Conservation (phyloP, 2,113 vertebrate species). For the Dermatemys mawii region DNA sequence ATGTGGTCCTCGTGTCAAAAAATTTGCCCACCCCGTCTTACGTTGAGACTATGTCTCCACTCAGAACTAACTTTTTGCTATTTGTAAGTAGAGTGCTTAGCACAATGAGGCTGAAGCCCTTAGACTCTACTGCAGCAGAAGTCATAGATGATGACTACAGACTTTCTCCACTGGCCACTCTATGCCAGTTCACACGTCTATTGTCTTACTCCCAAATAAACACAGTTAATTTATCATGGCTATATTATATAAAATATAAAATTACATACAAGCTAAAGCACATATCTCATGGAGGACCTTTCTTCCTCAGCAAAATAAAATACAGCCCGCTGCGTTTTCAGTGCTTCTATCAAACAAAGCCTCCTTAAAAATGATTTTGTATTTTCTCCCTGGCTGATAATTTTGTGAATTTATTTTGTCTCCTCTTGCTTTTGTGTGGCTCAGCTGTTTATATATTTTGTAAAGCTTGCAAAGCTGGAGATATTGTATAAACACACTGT, state of each 20-base stretch:
- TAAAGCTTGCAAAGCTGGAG: constrained; percentile 30
- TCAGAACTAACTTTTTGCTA: neutral
- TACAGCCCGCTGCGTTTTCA: neutral
- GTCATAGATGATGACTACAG: neutral
- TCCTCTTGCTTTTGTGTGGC: constrained; percentile 18
- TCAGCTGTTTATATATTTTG: constrained; percentile 31
- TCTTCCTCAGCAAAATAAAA: neutral
- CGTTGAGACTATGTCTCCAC: neutral
- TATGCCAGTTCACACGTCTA: neutral
- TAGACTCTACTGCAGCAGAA: neutral
- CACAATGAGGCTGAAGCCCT: neutral
- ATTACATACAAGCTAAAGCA: fast-evolving
- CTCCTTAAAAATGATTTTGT: neutral
- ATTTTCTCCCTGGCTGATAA: neutral
- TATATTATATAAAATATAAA: neutral
- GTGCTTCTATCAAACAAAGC: neutral
- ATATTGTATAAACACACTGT: constrained; percentile 24
- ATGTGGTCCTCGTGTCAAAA: no score
- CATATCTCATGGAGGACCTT: neutral
- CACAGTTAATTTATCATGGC: neutral
- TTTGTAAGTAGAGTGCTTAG: neutral
- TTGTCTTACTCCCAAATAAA: neutral
- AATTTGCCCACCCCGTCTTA: neutral
- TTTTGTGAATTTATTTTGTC: constrained; percentile 39
- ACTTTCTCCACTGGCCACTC: neutral